phyloP scores from a whole-genome alignment of 2,113 vertebrate genomes.

The Zosterops borbonicus region DNA sequence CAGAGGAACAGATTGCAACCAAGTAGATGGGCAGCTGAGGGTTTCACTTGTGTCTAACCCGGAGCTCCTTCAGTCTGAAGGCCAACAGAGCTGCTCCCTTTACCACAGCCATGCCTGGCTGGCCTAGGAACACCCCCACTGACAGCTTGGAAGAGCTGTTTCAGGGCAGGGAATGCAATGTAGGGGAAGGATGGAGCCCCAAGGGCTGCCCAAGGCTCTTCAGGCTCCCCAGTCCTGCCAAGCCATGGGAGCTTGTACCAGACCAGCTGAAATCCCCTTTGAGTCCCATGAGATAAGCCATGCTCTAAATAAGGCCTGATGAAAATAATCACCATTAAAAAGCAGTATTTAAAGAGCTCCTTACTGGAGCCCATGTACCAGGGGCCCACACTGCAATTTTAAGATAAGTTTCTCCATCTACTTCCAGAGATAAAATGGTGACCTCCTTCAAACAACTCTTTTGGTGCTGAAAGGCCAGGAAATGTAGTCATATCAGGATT shows the following conservation, averaged over 20 bases:
- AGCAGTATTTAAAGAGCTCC: not conserved
- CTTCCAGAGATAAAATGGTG: not conserved
- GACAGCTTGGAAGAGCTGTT: not conserved
- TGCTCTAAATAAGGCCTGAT: not conserved
- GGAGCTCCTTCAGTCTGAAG: rapidly evolving
- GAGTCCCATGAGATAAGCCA: not conserved
- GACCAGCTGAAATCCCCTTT: not conserved
- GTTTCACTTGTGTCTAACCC: not conserved
- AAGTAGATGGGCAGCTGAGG: not conserved
- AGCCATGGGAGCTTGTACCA: rapidly evolving
- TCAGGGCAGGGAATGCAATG: not conserved
- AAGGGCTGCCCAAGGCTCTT: not conserved
- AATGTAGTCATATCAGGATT: not conserved
- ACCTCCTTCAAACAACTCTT: not conserved
- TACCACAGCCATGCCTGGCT: not conserved
- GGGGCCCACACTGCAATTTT: not conserved
- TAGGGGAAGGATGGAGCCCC: not conserved
- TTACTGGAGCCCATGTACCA: not conserved
- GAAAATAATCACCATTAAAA: not conserved
- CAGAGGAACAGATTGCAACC: not conserved
- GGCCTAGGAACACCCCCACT: not conserved
- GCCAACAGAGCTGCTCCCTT: not conserved
- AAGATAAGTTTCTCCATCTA: not conserved
- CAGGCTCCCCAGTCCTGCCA: rapidly evolving
- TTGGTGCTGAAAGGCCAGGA: not conserved